These are phyloP conservation scores for Sitophilus oryzae DNA, from an alignment of 1,140 invertebrate species.

Conservation along the genomic window DNA sequence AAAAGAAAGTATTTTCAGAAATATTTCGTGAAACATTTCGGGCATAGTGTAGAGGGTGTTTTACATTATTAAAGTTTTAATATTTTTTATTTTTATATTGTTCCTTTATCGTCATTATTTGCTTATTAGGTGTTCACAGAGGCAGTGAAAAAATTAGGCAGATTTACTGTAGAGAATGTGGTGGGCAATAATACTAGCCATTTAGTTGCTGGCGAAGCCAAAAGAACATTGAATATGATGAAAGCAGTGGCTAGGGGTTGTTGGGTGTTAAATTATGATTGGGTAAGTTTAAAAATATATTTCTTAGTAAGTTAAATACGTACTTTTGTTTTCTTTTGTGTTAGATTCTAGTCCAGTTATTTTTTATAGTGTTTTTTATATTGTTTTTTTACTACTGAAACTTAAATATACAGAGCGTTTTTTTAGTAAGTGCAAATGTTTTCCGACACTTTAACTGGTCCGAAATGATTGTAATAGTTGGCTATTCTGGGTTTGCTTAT, in stretches of 20 bases:
- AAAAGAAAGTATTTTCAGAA: background rate
- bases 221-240: slow-evolving; percentile 52
- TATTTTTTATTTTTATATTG: background rate
- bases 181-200: slow-evolving; percentile 51
- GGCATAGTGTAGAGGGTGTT: too few species aligned
- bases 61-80: background rate
- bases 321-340: background rate
- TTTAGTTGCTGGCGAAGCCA: slow-evolving; percentile 47
- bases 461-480: too few species aligned
- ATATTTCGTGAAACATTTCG: background rate
- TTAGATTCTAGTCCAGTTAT: background rate
- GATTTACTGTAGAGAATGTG: slow-evolving; percentile 46
- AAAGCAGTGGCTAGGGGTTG: slow-evolving; percentile 50
- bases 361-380: too few species aligned
- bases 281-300: slow-evolving; percentile 42
- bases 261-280: slow-evolving; percentile 51
- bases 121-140: slow-evolving; percentile 31
- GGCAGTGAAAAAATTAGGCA: slow-evolving; percentile 46
- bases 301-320: background rate
- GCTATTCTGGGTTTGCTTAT: too few species aligned
- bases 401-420: too few species aligned
- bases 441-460: too few species aligned
- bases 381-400: too few species aligned
- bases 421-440: too few species aligned
- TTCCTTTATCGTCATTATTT: too few species aligned